Evolutionary conservation across 35 echinoderm and acorn worm species (phyloP).

Genomic region (Acanthaster planci): DNA sequence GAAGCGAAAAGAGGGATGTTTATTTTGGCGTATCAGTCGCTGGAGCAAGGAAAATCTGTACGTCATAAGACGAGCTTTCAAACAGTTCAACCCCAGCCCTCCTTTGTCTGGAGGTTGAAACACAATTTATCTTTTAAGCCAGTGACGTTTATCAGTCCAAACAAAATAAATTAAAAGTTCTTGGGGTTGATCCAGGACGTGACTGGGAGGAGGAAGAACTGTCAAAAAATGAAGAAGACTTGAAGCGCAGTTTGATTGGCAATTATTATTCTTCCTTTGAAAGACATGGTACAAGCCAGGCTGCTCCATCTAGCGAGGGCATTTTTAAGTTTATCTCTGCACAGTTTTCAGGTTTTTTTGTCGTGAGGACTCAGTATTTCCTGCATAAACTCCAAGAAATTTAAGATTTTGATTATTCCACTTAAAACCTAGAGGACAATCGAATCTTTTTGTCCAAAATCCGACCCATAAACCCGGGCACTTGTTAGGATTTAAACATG

Average conservation of each 20-base stretch:
- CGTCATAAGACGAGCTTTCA: constrained; percentile 24
- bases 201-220: not conserved
- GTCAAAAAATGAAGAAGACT: constrained; percentile 26
- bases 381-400: constrained; percentile 22
- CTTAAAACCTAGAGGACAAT: not conserved
- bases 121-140: not conserved
- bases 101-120: constrained; percentile 33
- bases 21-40: not conserved
- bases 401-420: not conserved
- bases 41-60: constrained; percentile 25
- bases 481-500: not conserved
- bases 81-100: constrained; percentile 3
- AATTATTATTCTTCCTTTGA: not conserved
- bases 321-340: not conserved
- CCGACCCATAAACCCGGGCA: not conserved
- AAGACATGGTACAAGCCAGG: not conserved
- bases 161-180: constrained; percentile 7
- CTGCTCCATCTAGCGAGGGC: not conserved
- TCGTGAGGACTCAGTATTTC: constrained; percentile 3
- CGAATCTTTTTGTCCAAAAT: not conserved
- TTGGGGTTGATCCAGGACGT: not conserved
- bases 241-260: constrained; percentile 39
- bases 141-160: constrained; percentile 16
- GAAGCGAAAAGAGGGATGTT: constrained; percentile 9
- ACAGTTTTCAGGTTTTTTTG: constrained; percentile 2